Base-by-base conservation (phyloP, 2,113 vertebrate species). In the Cheirogaleus medius region DNA sequence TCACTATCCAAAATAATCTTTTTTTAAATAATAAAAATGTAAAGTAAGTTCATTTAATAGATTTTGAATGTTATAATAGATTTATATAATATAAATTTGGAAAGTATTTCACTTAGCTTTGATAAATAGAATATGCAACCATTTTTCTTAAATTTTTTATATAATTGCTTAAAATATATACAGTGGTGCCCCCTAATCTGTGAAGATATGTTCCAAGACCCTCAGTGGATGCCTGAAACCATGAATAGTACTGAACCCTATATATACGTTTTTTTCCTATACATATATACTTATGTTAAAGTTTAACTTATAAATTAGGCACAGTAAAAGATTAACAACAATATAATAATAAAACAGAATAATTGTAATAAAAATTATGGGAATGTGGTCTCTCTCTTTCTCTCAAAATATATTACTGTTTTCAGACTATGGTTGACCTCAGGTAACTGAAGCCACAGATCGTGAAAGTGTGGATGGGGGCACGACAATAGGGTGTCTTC, bases 71-170 rank as follows among this genome's bases (percentile, higher is more conserved):
- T 89, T 58, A 39, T 64, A 52, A 73, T 39, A 15, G 49, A 66
- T 47, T 32, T 47, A 63, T 60, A 56, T 32, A 44, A 47, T 47
- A 29, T 10, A 47, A 81, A 90, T 86, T 90, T 83, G 14, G 49
- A 92, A 78, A 88, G 8, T 77, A 4, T 86, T 74, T 89, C 82
- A n/a, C 32, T 81, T 91, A 71, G n/a, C 63, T 66, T 94, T 69
- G 29, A 17, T 92, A 90, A 85, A 34, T 66, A 94, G 29, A 87
- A 87, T 29, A 44, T 23, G 42, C 23, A 80, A 29, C 78, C 20
- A 20, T 82, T 54, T 73, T 73, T 73, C 71, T 89, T 58, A 60
- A 27, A 44, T n/a, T 54, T 68, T 86, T 58, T 78, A 96, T 42
- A 27, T 87, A 90, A 81, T 93, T 71, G 13, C 52, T 66, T 68